Evolutionary conservation across 2,888 invertebrate species (phyloP).

Genomic region (Ormyrus thymus): DNA sequence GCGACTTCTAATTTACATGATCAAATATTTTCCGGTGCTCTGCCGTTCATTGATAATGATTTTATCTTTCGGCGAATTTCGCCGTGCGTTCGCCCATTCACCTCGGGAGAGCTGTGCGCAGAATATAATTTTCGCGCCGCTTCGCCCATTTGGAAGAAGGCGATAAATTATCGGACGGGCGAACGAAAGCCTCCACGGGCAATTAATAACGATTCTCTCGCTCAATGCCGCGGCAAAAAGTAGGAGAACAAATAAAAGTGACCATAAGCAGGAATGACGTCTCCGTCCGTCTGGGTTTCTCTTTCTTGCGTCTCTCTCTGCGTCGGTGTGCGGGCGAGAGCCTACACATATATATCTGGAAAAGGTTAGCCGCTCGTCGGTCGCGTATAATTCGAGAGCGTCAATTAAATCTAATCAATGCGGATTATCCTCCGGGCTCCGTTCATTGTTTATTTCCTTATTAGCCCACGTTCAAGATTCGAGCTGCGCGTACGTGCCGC

Average conservation of each 20-base stretch:
- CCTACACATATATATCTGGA: neutral
- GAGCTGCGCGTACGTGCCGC: constrained; percentile 18
- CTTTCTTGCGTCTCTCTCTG: too few relatives aligned
- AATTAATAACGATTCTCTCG: neutral
- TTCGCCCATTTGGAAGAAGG: too few relatives aligned
- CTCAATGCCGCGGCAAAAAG: neutral
- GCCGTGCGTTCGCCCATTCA: too few relatives aligned
- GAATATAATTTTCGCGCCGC: too few relatives aligned
- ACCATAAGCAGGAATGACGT: neutral
- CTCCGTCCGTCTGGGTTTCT: neutral
- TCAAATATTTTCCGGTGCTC: too few relatives aligned
- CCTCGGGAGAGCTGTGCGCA: too few relatives aligned
- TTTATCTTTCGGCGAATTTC: too few relatives aligned
- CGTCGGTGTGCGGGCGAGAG: neutral
- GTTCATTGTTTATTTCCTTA: constrained; percentile 54
- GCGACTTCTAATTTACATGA: too few relatives aligned
- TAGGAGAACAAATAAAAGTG: neutral
- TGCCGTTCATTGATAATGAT: too few relatives aligned
- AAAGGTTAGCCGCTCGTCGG: neutral
- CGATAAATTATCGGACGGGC: too few relatives aligned
- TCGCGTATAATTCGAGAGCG: neutral
- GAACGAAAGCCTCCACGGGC: too few relatives aligned
- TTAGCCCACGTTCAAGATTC: constrained; percentile 46
- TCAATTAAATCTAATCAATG: constrained; percentile 55
- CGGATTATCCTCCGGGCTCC: constrained; percentile 40